Evolutionary conservation across 2,113 vertebrate species (phyloP).

Genomic region (Lonchura striata): DNA sequence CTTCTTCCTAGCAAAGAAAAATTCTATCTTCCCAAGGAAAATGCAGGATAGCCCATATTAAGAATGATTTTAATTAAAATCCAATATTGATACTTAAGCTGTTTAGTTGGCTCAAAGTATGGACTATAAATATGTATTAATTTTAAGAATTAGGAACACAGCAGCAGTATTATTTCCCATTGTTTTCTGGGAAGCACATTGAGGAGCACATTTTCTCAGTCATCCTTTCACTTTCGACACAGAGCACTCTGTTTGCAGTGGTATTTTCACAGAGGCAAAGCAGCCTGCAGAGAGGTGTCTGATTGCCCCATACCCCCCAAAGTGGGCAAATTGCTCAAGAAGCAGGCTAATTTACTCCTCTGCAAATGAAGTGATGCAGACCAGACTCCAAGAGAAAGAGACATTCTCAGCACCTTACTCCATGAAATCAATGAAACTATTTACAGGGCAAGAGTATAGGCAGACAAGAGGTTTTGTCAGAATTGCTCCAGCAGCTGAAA

Average conservation of each 20-base stretch:
- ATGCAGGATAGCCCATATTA: not conserved
- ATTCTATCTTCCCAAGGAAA: not conserved
- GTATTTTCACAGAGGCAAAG: not conserved
- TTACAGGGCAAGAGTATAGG: not conserved
- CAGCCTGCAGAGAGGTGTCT: not conserved
- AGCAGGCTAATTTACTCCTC: not conserved
- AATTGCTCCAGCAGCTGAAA: not conserved
- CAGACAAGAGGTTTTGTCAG: not conserved
- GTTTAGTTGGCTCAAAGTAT: not conserved
- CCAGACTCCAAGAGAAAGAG: not conserved
- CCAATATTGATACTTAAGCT: not conserved
- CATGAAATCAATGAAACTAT: not conserved
- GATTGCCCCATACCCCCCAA: not conserved
- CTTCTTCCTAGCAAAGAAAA: not conserved
- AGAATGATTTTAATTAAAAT: not conserved
- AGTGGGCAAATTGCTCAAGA: not conserved
- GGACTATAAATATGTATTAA: not conserved
- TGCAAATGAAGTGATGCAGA: not conserved
- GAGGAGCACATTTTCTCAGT: accelerated
- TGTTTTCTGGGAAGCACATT: not conserved
- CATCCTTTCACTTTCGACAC: not conserved
- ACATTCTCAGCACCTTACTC: not conserved
- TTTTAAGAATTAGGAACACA: not conserved
- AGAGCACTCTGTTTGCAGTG: not conserved
- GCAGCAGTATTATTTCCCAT: not conserved